A percentile compares a stretch with the other conserved stretches of the same genome.
These are phyloP conservation scores for Hyla sarda DNA, from an alignment of 2,113 vertebrate genomes.

Conservation along the genomic window DNA sequence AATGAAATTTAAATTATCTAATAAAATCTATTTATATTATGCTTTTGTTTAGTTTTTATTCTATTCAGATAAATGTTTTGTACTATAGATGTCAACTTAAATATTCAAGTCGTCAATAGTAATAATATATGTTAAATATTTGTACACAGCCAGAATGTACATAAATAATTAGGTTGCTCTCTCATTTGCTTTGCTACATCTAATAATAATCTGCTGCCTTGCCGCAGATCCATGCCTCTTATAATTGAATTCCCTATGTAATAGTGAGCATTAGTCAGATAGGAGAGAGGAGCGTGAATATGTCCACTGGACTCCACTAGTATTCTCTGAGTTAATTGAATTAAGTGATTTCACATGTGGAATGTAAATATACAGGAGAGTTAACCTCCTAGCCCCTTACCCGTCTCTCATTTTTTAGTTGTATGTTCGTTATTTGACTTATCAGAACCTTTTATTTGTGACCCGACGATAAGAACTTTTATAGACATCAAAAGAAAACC, in stretches of 20 bases:
- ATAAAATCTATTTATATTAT: too few species aligned
- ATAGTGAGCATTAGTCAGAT: slow-evolving; percentile 5
- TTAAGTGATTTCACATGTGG: too few species aligned
- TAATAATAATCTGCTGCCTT: not conserved
- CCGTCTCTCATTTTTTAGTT: not conserved
- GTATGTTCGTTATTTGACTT: not conserved
- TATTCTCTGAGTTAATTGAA: not conserved
- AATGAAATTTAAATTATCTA: too few species aligned
- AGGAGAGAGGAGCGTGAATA: not conserved
- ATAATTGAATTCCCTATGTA: slow-evolving; percentile 26
- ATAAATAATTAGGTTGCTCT: not conserved
- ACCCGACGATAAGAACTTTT: not conserved
- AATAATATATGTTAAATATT: not conserved
- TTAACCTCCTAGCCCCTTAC: not conserved
- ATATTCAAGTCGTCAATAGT: not conserved
- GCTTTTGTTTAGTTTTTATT: not conserved
- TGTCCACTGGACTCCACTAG: not conserved
- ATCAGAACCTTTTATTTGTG: not conserved
- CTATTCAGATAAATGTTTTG: not conserved
- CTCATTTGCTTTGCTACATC: slow-evolving; percentile 5
- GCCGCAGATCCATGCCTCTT: slow-evolving; percentile 32
- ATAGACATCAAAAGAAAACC: not conserved
- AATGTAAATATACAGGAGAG: not conserved
- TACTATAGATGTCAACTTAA: not conserved
- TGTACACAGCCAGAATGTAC: not conserved